Evolutionary conservation across 2,888 invertebrate genomes (phyloP), one percentile per base, ranked within the genome.

Genomic region (Myathropa florea): DNA sequence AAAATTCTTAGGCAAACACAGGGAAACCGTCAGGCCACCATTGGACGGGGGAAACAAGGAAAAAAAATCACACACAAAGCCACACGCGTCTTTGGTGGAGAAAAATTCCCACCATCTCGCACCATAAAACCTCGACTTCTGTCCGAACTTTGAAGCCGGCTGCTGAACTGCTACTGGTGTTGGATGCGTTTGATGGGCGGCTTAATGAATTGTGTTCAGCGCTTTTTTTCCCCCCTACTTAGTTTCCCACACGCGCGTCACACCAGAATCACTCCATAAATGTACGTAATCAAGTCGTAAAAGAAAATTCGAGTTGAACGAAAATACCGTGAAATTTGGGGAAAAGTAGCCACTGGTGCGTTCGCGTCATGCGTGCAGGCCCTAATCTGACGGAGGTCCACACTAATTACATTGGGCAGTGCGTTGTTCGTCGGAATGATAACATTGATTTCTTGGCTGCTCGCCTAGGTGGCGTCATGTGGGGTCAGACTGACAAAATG

Each of bases 391-490:
- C 9, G 55, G 53, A 26, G n/a, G 30, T 21, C 33, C 46, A 53
- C 36, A 64, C 71, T 53, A 72, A 79, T 79, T 79, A 79, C 71
- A 64, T 39, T 63, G 46, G n/a, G 57, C 36, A 70, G 60, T 78
- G 64, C 46, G 12, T n/a, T n/a, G 18, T 18, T 7, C 18, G 71
- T 65, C 30, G 71, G 24, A 24, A 18, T 64, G 79, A 71, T 64
- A 33, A 46, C 30, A 60, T 59, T 72, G 59, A 33, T 36, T 70
- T 7, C 4, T 68, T 55, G 77, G 67, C 68, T 21, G 33, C 61
- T 18, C 18, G 68, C 24, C 3, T 21, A 30, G 64, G 33, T 79
- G 71, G 79, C 79, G 46, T 64, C 71, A 79, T 79, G 79, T 79
- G 79, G 39, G 79, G 71, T 67, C 76, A 46, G 7, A 46, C 46